Conservation (phyloP, 2,113 vertebrate genomes). For the Pungitius pungitius region DNA sequence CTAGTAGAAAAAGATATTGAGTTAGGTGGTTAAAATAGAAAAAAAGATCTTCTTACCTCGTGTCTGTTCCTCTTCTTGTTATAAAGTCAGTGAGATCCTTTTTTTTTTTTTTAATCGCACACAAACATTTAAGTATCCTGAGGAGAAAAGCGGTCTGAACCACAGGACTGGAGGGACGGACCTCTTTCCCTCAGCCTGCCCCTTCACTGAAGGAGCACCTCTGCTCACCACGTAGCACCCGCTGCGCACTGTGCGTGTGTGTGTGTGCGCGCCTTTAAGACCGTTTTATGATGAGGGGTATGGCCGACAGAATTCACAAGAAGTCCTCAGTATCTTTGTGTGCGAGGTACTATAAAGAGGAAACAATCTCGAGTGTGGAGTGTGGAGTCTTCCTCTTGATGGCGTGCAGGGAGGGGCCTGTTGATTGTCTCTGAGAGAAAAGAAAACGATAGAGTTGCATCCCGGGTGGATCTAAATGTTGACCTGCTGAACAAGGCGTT, state of each 20-base stretch:
- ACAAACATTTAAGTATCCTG: conserved; percentile 15
- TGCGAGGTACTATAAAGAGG: background rate
- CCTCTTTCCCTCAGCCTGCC: conserved; percentile 14
- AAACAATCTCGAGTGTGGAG: background rate
- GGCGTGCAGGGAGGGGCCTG: background rate
- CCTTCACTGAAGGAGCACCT: conserved; percentile 14
- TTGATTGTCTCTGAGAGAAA: background rate
- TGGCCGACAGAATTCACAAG: background rate
- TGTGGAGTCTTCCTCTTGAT: background rate
- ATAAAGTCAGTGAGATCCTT: background rate
- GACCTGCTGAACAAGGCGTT: conserved; percentile 13
- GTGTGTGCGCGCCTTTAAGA: background rate
- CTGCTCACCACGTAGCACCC: conserved; percentile 28
- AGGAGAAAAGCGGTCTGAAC: background rate
- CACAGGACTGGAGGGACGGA: conserved; percentile 26
- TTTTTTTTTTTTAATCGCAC: background rate
- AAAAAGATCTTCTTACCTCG: conserved; percentile 48
- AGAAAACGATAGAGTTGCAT: background rate
- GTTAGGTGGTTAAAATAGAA: background rate
- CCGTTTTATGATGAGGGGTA: background rate
- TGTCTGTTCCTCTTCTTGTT: background rate
- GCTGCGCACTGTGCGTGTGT: background rate
- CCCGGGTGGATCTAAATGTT: conserved; percentile 2
- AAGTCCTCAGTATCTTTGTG: background rate
- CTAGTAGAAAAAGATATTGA: background rate